Base-by-base conservation (phyloP, 2,113 vertebrate genomes). In the Bufo bufo region DNA sequence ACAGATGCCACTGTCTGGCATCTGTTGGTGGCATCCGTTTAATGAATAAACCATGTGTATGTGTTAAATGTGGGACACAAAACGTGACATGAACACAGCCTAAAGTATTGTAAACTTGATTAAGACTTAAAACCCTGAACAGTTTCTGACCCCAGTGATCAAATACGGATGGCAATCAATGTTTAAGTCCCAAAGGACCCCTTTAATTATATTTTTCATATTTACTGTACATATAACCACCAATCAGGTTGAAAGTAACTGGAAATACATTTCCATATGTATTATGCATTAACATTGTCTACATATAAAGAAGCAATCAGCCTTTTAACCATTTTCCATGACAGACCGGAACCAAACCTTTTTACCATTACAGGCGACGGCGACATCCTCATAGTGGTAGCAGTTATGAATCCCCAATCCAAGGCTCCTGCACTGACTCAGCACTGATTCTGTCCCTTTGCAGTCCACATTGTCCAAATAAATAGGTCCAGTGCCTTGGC, bases 371-470 rank as follows among this genome's bases (percentile, higher is more conserved):
- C 98, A 99, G 33, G 94, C 92, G 8, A 99, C 94, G 0, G 95
- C 97, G 92, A 99, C 98, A 0, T 99, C 98, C 92, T 99, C 98
- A 0, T 97, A 98, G 96, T 99, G 98, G 92, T 99, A 98, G 91
- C 98, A 99, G 94, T 99, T 99, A 93, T 99, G 98, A 90, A 98
- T 81, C 11, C 97, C 97, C 98, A 97, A 99, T 86, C 97, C 97
- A 0, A 95, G 96, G 93, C 95, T 99, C 79, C 93, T 92, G 49
- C 98, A 99, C 89, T 97, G 94, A 45, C 96, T 95, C 87, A 99
- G 91, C 3, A 96, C 93, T 0, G 85, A 89, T 92, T 99, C 98
- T 75, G 89, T 90, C 8, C 98, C 98, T 1, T 89, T 94, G 93
- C 98, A 99, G 91, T 98, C 96, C 92, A 99, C 97, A 0, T 99